Evolutionary conservation across 1,140 invertebrate genomes (phyloP), one percentile per base, ranked within the genome.

Genomic region (Drosophila nebulosa): DNA sequence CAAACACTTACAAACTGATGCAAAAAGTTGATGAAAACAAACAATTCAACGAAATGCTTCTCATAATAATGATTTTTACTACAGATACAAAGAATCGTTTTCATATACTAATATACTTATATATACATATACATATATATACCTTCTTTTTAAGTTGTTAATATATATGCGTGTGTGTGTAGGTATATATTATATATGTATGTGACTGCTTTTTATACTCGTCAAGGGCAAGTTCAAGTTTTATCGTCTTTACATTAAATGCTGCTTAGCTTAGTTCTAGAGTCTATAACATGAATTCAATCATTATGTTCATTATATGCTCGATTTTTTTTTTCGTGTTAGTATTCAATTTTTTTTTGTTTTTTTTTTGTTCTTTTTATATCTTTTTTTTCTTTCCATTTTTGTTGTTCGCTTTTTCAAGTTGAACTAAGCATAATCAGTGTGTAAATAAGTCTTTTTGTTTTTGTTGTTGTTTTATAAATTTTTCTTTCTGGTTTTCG

Each of bases 361-460:
- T 51, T 30, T 27, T 10, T 32, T 39, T 21, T 36, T 2, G 24
- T 24, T 24, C 2, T 57, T 14, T 60, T 64, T 42, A 53, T 65
- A 62, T 51, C 51, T 60, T 62, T 64, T 76, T 66, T 66, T 64
- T 67, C 73, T 69, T 66, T 64, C 64, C 56, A 71, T n/a, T 68
- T 84, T 79, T 85, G 67, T 32, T 50, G 26, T 39, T 55, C 9
- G 27, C 14, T 51, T 22, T 46, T 52, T 30, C 66, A 86, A 81
- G 83, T 86, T 61, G 35, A 89, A 88, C 78, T 88, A 88, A 88
- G 79, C 84, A 88, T 88, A 88, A 88, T 88, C 72, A 79, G 83
- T 88, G 75, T 88, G 75, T 88, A 88, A 88, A 88, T 88, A 88
- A 88, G 83, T 88, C 83, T 88, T 88, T 79, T 86, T 59, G 21